Evolutionary conservation across 2,888 invertebrate genomes (phyloP).

Genomic region (Orthosia gracilis): DNA sequence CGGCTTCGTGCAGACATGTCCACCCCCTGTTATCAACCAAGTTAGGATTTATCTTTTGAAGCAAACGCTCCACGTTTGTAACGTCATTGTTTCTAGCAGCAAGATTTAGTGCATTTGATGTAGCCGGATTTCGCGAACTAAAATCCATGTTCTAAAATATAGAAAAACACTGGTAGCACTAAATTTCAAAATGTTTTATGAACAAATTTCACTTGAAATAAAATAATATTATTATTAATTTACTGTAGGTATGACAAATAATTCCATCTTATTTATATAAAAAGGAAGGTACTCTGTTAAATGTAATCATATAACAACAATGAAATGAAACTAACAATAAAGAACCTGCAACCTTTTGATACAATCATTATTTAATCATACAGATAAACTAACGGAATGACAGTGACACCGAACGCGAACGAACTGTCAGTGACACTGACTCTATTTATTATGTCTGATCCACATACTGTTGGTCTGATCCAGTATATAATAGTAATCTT

Average conservation of each 20-base stretch:
- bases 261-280: background rate
- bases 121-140: conserved; percentile 88
- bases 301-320: conserved; percentile 22
- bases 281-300: conserved; percentile 13
- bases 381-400: no score
- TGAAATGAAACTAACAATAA: background rate
- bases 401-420: no score
- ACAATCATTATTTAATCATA: no score
- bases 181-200: conserved; percentile 19
- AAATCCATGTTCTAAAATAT: conserved; percentile 83
- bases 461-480: no score
- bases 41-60: conserved; percentile 87
- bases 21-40: conserved; percentile 89
- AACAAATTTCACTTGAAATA: no score
- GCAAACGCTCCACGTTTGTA: conserved; percentile 76
- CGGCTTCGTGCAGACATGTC: conserved; percentile 90
- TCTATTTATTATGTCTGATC: no score
- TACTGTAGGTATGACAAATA: background rate
- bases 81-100: conserved; percentile 86
- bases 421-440: no score
- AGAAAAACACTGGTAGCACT: conserved; percentile 14
- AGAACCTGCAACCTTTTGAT: no score
- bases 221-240: no score
- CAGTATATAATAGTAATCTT: no score
- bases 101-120: conserved; percentile 85